A percentile compares a stretch with the other conserved stretches of the same genome.
Evolutionary conservation across 1,140 invertebrate species (phyloP).

Genomic region (Zaprionus camerounensis): DNA sequence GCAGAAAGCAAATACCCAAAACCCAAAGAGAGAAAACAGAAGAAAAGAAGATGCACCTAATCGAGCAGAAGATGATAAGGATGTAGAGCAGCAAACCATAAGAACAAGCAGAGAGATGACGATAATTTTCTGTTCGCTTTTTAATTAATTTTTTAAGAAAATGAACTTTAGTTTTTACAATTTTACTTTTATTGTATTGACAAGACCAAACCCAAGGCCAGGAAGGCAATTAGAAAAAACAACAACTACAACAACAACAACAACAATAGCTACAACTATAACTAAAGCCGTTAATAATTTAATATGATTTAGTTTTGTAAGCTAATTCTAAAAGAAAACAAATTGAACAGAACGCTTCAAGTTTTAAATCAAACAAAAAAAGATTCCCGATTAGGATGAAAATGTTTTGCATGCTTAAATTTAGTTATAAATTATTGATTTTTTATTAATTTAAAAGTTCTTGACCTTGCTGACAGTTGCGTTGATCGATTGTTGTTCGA

Average conservation of each 20-base stretch:
- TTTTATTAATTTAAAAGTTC: slow-evolving; percentile 20
- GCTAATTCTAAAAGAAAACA: slow-evolving; percentile 16
- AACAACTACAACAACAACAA: slow-evolving; percentile 33
- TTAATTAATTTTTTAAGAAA: slow-evolving; percentile 23
- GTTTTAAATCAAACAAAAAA: slow-evolving; percentile 13
- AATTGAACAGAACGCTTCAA: slow-evolving; percentile 17
- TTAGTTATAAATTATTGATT: slow-evolving; percentile 29
- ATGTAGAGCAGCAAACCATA: neutral
- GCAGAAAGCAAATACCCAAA: slow-evolving; percentile 27
- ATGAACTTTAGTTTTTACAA: slow-evolving; percentile 36
- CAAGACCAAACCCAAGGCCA: slow-evolving; percentile 48
- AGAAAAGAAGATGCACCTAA: neutral
- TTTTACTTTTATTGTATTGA: slow-evolving; percentile 65
- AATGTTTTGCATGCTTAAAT: slow-evolving; percentile 44
- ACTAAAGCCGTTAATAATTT: slow-evolving; percentile 22
- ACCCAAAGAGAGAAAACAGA: slow-evolving; percentile 30
- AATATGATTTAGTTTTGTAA: slow-evolving; percentile 28
- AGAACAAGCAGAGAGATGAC: slow-evolving; percentile 44
- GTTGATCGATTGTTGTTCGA: slow-evolving; percentile 11
- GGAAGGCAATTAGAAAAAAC: slow-evolving; percentile 40
- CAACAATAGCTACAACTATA: slow-evolving; percentile 31
- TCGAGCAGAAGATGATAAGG: neutral
- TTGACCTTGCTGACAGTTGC: slow-evolving; percentile 29
- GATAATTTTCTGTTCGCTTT: slow-evolving; percentile 57
- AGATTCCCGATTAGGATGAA: neutral